Evolutionary conservation across 1,140 invertebrate species (phyloP), one percentile per base, ranked within the genome.

Genomic region (Araneus ventricosus): DNA sequence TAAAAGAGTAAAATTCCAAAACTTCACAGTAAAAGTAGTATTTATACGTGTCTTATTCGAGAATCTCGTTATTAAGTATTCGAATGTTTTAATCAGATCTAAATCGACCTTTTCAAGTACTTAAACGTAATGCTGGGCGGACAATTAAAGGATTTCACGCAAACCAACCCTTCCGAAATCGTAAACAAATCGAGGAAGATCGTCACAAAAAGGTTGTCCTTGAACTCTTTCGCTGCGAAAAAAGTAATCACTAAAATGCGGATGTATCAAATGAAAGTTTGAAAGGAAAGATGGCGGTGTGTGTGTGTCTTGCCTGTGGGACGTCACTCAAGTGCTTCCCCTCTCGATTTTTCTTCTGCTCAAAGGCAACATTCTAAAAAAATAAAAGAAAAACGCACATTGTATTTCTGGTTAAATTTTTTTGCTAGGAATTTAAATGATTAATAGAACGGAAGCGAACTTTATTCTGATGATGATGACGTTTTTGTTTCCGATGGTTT

Each of bases 201-300:
- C 41, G 7, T 70, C 30, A 41, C 87, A 70, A n/a, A 41, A 52
- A 30, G 24, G 8, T 7, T 39, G 61, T 4, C 87, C 87, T 88
- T 88, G 87, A 88, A 88, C 87, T 39, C 67, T 70, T 88, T 70
- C 17, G 2, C 61, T 45, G 52, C 59, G 37, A 34, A 39, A 30
- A 59, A 84, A 84, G 34, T 45, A 84, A 84, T 24, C 24, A 41
- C 10, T 41, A 34, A 70, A 88, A 88, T 37, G 87, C 87, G 87
- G 87, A 88, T 88, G 87, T 88, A 88, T 88, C 87, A 88, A 88
- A 70, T 88, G 59, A 70, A 88, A 27, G 45, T 84, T 84, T 34
- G n/a, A 75, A 75, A 75, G 30, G 70, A 75, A 75, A 75, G 30
- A 75, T 75, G 70, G 70, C 70, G 4, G 4, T 37, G 63, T n/a